Conservation (phyloP, 2,797 vertebrate genomes). For the Alcedo atthis region DNA sequence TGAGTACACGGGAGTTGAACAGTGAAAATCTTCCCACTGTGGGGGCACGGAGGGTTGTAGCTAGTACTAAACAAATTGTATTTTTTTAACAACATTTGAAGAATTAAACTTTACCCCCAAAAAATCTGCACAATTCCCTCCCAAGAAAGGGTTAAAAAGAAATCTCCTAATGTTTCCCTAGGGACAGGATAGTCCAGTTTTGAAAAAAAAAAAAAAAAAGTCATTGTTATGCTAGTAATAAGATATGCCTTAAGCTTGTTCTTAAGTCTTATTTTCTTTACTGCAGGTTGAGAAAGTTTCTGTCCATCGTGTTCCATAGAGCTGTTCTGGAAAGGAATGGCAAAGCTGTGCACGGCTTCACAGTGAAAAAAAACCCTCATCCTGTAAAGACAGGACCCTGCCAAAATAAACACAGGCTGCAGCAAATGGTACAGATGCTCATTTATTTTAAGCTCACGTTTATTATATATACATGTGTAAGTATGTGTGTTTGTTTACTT, state of each 20-base stretch:
- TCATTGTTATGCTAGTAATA: constrained; percentile 90
- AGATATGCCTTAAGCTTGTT: constrained; percentile 82
- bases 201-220: constrained; percentile 76
- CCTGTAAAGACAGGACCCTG: constrained; percentile 47
- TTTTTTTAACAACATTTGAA: neutral
- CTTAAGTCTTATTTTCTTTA: constrained; percentile 63
- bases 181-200: constrained; percentile 74
- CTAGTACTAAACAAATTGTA: neutral
- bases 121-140: neutral
- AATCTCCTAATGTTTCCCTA: constrained; percentile 63
- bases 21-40: neutral
- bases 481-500: neutral
- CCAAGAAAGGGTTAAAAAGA: constrained; percentile 69
- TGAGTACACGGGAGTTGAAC: neutral
- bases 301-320: constrained; percentile 15
- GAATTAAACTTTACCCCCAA: neutral
- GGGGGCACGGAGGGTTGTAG: fast-evolving
- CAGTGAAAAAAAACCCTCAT: constrained; percentile 14
- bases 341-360: constrained; percentile 19
- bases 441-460: neutral
- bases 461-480: neutral
- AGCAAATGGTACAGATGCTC: constrained; percentile 17
- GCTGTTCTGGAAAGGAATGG: constrained; percentile 61
- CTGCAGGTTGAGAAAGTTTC: constrained; percentile 70
- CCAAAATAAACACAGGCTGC: constrained; percentile 56